phyloP scores from a whole-genome alignment of 2,113 vertebrate species.

The Arothron firmamentum region DNA sequence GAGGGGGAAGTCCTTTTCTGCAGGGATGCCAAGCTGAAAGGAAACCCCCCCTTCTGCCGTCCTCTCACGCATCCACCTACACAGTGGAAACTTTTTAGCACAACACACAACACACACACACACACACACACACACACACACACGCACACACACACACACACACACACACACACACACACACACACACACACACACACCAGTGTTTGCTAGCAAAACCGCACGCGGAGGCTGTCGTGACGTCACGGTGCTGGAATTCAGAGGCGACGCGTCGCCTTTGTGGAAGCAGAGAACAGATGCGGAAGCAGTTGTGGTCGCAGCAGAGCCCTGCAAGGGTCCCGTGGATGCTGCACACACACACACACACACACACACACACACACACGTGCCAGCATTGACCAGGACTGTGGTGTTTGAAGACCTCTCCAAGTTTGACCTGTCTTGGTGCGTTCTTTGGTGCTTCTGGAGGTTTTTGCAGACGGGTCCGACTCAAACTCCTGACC shows the following conservation, averaged over 20 bases:
- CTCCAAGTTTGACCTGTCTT: no score
- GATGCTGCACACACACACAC: neutral
- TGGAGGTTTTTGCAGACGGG: no score
- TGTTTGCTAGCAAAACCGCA: slow-evolving; percentile 4
- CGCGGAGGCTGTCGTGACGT: neutral
- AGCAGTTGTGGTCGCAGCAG: neutral
- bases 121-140: neutral
- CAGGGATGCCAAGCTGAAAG: slow-evolving; percentile 72
- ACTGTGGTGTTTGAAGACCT: no score
- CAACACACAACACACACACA: slow-evolving; percentile 15
- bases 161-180: neutral
- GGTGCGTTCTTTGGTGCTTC: no score
- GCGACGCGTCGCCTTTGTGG: no score
- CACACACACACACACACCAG: neutral
- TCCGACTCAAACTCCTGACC: no score
- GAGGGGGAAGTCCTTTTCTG: slow-evolving; percentile 50
- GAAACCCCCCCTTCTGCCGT: slow-evolving; percentile 61
- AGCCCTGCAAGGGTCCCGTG: neutral
- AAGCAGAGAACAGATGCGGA: neutral
- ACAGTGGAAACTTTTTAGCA: slow-evolving; percentile 63
- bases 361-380: neutral
- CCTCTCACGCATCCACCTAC: slow-evolving; percentile 68
- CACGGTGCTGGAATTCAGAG: no score
- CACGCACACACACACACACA: neutral
- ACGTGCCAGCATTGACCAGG: neutral